phyloP scores from a whole-genome alignment of 2,888 invertebrate genomes.

The Selenia dentaria region DNA sequence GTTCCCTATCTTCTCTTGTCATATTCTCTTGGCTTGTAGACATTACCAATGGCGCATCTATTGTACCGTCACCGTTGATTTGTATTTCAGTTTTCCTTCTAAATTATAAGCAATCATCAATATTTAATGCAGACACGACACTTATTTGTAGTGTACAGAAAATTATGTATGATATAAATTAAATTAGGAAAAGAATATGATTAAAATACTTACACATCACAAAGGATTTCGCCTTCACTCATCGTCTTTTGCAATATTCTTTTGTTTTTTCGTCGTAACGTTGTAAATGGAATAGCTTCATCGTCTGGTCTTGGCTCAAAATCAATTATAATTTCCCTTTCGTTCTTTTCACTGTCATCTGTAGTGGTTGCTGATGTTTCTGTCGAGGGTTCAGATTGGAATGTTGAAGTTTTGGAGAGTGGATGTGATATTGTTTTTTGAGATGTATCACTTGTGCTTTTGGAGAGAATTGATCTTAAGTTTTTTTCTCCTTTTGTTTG shows the following conservation, averaged over 20 bases:
- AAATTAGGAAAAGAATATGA: no score
- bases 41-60: slow-evolving; percentile 78
- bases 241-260: slow-evolving; percentile 89
- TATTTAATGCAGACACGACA: neutral
- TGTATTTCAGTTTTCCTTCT: slow-evolving; percentile 76
- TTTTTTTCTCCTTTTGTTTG: slow-evolving; percentile 70
- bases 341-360: slow-evolving; percentile 86
- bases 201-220: slow-evolving; percentile 77
- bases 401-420: slow-evolving; percentile 77
- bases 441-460: slow-evolving; percentile 74
- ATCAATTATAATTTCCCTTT: slow-evolving; percentile 93
- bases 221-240: slow-evolving; percentile 91
- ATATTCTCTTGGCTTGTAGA: slow-evolving; percentile 87
- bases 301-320: slow-evolving; percentile 91
- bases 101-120: slow-evolving; percentile 7
- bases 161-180: no score
- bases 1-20: slow-evolving; percentile 75
- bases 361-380: slow-evolving; percentile 80
- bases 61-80: slow-evolving; percentile 70
- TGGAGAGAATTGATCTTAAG: slow-evolving; percentile 70
- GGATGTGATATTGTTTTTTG: slow-evolving; percentile 72
- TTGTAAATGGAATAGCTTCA: slow-evolving; percentile 87
- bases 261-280: slow-evolving; percentile 76
- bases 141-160: no score
- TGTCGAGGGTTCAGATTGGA: slow-evolving; percentile 81